These are phyloP conservation scores for Rhodophaea formosa DNA, from an alignment of 2,888 invertebrate species.

Conservation along the genomic window DNA sequence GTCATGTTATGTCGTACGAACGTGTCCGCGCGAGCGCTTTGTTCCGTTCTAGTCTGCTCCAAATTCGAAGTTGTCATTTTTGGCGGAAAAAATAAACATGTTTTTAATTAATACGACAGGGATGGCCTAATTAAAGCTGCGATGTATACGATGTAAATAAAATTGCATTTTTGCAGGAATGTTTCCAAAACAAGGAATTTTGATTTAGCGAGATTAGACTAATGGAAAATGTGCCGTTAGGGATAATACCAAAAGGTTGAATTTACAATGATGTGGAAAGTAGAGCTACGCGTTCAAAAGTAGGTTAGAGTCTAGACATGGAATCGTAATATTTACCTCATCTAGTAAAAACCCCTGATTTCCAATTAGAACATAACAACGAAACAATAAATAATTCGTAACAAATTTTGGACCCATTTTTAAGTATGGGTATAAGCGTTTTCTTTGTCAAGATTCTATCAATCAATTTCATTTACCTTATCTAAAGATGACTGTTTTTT, in stretches of 20 bases:
- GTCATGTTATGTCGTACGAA: conserved; percentile 74
- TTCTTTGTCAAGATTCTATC: no score
- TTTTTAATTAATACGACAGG: conserved; percentile 23
- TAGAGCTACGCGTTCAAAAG: background rate
- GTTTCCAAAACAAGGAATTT: conserved; percentile 1
- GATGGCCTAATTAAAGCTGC: conserved; percentile 23
- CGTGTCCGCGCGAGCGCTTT: conserved; percentile 52
- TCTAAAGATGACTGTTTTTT: no score
- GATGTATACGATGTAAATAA: background rate
- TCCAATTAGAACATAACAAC: no score
- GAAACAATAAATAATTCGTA: no score
- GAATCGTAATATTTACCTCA: background rate
- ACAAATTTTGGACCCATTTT: no score
- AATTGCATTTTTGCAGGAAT: conserved; percentile 2
- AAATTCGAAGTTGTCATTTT: conserved; percentile 43
- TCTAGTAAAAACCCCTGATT: no score
- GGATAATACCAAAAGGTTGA: background rate
- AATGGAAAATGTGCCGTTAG: background rate
- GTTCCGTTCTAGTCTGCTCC: conserved; percentile 47
- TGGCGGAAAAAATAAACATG: conserved; percentile 30
- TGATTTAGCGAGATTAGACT: background rate
- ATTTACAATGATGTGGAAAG: background rate
- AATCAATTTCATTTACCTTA: no score
- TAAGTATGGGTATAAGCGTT: no score
- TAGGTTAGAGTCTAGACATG: background rate